A percentile compares a stretch with the other conserved stretches of the same genome.
phyloP scores from a whole-genome alignment of 2,888 invertebrate species.

The Stomorhina lunata region DNA sequence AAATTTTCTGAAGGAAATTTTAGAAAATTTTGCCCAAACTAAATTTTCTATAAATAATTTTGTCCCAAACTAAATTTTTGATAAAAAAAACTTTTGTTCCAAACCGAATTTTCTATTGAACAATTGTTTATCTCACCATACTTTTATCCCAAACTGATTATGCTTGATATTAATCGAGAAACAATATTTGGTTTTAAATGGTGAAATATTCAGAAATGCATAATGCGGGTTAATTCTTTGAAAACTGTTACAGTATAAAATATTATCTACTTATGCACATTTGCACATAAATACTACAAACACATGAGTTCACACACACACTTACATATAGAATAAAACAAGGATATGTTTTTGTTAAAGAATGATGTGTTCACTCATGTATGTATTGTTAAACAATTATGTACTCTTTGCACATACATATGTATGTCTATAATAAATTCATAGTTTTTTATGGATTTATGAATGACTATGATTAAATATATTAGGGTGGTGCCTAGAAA shows the following conservation, averaged over 20 bases:
- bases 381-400: slow-evolving; percentile 45
- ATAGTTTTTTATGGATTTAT: too few relatives aligned
- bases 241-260: slow-evolving; percentile 52
- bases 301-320: slow-evolving; percentile 2
- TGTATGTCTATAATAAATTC: not conserved
- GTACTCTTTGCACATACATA: not conserved
- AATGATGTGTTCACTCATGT: slow-evolving; percentile 19
- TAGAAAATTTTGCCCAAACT: too few relatives aligned
- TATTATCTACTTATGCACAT: slow-evolving; percentile 10
- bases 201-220: not conserved
- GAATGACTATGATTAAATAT: too few relatives aligned
- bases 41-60: too few relatives aligned
- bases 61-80: too few relatives aligned
- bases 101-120: too few relatives aligned
- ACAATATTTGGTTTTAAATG: not conserved
- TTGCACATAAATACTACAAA: not conserved
- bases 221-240: slow-evolving; percentile 32
- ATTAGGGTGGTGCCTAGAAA: too few relatives aligned
- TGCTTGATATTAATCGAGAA: too few relatives aligned
- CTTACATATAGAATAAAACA: not conserved
- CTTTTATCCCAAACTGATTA: too few relatives aligned
- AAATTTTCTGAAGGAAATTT: too few relatives aligned
- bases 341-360: not conserved
- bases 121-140: too few relatives aligned
- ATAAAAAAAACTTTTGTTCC: too few relatives aligned